Base-by-base conservation (phyloP, 2,113 vertebrate species). In the Carettochelys insculpta region DNA sequence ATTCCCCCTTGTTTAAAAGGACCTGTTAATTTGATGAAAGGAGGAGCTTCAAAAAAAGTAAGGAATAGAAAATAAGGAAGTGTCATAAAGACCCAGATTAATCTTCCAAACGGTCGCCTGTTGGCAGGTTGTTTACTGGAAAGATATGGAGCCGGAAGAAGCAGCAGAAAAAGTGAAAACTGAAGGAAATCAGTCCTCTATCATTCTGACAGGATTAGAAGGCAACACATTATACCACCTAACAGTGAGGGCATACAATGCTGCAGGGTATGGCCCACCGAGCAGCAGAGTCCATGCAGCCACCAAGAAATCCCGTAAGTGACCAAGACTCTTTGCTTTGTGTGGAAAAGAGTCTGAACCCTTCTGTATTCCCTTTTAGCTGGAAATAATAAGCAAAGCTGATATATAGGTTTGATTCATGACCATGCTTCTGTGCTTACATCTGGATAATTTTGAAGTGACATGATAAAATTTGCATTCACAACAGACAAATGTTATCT, bases 301-400 rank as follows among this genome's bases (percentile, higher is more conserved):
- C 83, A 99, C 99, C 93, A 99, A 98, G 96, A 99, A 99, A 95
- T 97, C 98, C 77, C 99, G 99, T 99, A 97, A 98, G 98, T 97
- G 86, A 90, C 75, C 91, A 65, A 52, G 52, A 41, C 31, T 90
- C 19, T 19, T 76, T 88, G 90, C 81, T 92, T 43, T 80, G 92
- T 73, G 27, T 56, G n/a, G 80, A 65, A 86, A 91, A 45, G 68
- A 94, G 53, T 45, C 25, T 83, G 38, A 83, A 7, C n/a, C 45
- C 22, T 77, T 79, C 77, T 90, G 51, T 3, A 17, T 56, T 86
- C 90, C 81, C 38, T 6, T 83, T 90, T 92, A 65, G 29, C 22
- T 52, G 77, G 19, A 73, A 27, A 71, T 84, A 88, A 80, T 73
- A 93, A 87, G 86, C 34, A 86, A 29, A 61, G 83, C 43, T 90